Conservation (phyloP, 1,140 invertebrate species). For the Zophobas atratus region DNA sequence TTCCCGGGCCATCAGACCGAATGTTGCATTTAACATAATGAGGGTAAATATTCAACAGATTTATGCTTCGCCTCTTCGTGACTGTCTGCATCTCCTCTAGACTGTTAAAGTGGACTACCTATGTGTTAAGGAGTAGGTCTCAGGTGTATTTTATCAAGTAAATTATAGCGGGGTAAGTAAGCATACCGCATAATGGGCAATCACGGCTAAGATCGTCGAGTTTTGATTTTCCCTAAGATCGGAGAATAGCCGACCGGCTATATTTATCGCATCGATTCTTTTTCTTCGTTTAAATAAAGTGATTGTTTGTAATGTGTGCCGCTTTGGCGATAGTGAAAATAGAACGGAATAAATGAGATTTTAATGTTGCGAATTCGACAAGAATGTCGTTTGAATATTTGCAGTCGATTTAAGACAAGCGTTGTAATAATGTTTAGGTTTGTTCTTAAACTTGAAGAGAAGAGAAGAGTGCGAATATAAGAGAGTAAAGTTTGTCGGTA, state of each 20-base stretch:
- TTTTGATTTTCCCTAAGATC: too few relatives aligned
- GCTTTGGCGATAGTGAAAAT: not conserved
- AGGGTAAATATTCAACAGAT: slow-evolving; percentile 40
- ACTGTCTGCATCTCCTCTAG: slow-evolving; percentile 11
- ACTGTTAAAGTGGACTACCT: slow-evolving; percentile 29
- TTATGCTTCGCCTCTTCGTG: slow-evolving; percentile 24
- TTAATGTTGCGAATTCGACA: slow-evolving; percentile 37
- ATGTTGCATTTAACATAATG: slow-evolving; percentile 22
- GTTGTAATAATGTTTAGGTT: slow-evolving; percentile 24
- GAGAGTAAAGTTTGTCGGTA: slow-evolving; percentile 38
- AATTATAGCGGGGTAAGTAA: slow-evolving; percentile 5
- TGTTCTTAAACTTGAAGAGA: slow-evolving; percentile 13
- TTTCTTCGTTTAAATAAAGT: not conserved
- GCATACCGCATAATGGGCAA: slow-evolving; percentile 6
- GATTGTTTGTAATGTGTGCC: not conserved
- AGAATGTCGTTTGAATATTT: slow-evolving; percentile 5
- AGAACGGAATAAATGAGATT: slow-evolving; percentile 31
- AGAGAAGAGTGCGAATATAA: not conserved
- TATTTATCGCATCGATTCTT: not conserved
- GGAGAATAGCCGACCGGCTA: not conserved
- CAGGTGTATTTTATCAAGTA: slow-evolving; percentile 35
- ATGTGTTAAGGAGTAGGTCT: slow-evolving; percentile 25
- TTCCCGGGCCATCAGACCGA: slow-evolving; percentile 20
- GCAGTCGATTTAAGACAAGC: not conserved
- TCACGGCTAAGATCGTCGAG: not conserved